Percentiles rank a stretch among this genome's conserved stretches.
Conservation (phyloP, 2,797 vertebrate genomes). For the Cirrhinus mrigala region DNA sequence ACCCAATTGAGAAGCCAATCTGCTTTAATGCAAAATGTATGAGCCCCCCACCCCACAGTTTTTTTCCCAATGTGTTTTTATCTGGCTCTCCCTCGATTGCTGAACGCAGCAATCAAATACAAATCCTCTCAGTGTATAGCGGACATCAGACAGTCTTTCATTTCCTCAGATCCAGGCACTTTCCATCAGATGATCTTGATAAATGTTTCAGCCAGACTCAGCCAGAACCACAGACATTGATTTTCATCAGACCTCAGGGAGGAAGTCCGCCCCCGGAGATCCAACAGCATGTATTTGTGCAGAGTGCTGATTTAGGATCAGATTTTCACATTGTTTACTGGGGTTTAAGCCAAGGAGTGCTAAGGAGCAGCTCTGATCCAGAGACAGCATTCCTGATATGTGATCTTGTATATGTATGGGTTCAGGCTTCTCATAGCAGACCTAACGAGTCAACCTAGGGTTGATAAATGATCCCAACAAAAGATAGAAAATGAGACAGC, state of each 20-base stretch:
- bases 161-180: conserved; percentile 43
- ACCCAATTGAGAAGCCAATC: conserved; percentile 55
- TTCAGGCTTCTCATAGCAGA: conserved; percentile 6
- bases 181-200: conserved; percentile 44
- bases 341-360: conserved; percentile 7
- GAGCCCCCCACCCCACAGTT: conserved; percentile 9
- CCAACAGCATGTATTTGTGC: conserved; percentile 29
- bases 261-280: conserved; percentile 21
- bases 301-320: conserved; percentile 45
- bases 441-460: not conserved
- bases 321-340: conserved; percentile 37
- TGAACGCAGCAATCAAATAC: conserved; percentile 20
- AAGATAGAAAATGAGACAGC: not conserved
- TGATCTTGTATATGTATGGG: conserved; percentile 12
- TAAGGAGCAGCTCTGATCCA: conserved; percentile 24
- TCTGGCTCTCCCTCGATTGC: not conserved
- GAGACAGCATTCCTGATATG: conserved; percentile 40
- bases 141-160: conserved; percentile 10
- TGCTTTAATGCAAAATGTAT: conserved; percentile 62
- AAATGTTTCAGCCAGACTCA: conserved; percentile 19
- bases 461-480: conserved; percentile 11
- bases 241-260: conserved; percentile 38
- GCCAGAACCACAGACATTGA: conserved; percentile 26
- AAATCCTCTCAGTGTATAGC: conserved; percentile 13
- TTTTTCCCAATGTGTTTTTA: conserved; percentile 17